Base-by-base conservation (phyloP, 2,113 vertebrate genomes). In the Epinephelus fuscoguttatus region DNA sequence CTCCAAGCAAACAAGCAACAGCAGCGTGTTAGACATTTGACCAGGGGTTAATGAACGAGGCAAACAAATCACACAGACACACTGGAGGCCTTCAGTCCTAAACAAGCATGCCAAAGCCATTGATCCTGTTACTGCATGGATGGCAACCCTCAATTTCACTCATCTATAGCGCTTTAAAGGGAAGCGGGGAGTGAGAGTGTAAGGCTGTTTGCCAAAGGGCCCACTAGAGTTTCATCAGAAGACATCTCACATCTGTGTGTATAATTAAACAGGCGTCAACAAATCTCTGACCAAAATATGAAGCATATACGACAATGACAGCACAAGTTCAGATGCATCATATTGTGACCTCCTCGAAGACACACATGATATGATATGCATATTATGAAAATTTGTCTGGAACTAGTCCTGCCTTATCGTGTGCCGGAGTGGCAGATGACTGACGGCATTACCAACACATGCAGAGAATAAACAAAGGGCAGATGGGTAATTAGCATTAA, bases 51-150 rank as follows among this genome's bases (percentile, higher is more conserved):
- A 92, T 91, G 88, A 88, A 90, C 9, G 59, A 69, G 82, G 77
- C 76, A 91, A 91, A 93, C 73, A 93, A 84, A 90, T 89, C 81
- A 74, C 70, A 88, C 78, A 60, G 70, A 87, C 85, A 88, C 78
- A 68, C 62, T 84, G 57, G 40, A 86, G 78, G 80, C 74, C 84
- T 82, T 84, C 37, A 75, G 59, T 72, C 68, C 75, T 89, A 80
- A 89, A 89, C 57, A 92, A 91, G 73, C 87, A 85, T 21, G 63
- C 25, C 47, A 40, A 66, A 88, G 66, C 74, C 70, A 88, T 61
- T 82, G 89, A 92, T 88, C 77, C 80, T 40, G 66, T 84, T 80
- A 72, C 55, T 84, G 68, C 84, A 89, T 30, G 74, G 74, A 84
- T 67, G 74, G 68, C 40, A 89, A 81, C 63, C 72, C 70, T 73